Percentiles rank a stretch among this genome's conserved stretches.
Conservation (phyloP, 2,888 invertebrate genomes). For the Mesorhabditis sp. region DNA sequence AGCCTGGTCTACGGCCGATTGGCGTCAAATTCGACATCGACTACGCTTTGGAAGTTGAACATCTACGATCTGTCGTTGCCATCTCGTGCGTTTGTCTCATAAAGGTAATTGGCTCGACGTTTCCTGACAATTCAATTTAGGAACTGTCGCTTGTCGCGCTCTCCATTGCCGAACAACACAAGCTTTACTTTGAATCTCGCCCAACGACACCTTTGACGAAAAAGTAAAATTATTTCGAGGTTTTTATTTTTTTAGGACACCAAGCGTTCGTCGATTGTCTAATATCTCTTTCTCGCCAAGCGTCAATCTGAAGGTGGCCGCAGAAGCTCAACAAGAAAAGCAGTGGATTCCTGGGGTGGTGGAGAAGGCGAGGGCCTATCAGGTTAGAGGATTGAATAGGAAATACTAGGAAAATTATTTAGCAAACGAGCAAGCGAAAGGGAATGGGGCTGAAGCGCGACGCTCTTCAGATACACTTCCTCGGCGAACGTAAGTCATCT, state of each 20-base stretch:
- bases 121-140: slow-evolving; percentile 4
- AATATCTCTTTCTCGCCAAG: no score
- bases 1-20: background rate
- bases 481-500: no score
- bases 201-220: background rate
- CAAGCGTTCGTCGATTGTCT: no score
- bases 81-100: slow-evolving; percentile 16
- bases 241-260: no score
- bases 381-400: background rate
- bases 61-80: slow-evolving; percentile 15
- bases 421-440: background rate
- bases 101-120: slow-evolving; percentile 13
- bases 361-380: background rate
- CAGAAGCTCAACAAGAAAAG: background rate
- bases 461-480: background rate
- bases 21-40: background rate
- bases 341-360: background rate
- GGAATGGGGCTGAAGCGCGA: background rate
- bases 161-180: background rate
- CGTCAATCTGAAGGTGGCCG: no score
- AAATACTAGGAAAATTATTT: no score
- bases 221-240: background rate
- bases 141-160: background rate
- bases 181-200: background rate
- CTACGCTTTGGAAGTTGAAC: slow-evolving; percentile 3